phyloP scores from a whole-genome alignment of 1,140 invertebrate genomes.

The Panagrolaimus sp. region DNA sequence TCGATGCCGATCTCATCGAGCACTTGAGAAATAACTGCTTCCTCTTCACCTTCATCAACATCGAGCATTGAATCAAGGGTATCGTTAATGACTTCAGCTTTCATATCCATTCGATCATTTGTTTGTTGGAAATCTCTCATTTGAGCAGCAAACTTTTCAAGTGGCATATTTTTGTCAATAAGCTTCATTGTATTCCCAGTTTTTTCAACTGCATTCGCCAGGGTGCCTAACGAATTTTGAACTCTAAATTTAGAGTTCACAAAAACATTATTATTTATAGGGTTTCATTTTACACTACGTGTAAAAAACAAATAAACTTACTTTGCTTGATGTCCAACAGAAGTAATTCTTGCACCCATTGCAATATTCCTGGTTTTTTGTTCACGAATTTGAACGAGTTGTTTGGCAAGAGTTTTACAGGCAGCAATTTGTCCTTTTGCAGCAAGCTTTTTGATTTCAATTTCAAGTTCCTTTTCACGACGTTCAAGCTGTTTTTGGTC shows the following conservation, averaged over 20 bases:
- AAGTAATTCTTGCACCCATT: constrained; percentile 70
- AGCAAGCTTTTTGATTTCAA: constrained; percentile 81
- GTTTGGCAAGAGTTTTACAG: constrained; percentile 72
- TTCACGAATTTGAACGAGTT: constrained; percentile 77
- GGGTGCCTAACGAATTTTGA: constrained; percentile 73
- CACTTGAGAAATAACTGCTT: constrained; percentile 78
- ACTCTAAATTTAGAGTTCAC: too few relatives aligned
- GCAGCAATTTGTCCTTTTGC: constrained; percentile 79
- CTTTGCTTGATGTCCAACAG: constrained; percentile 75
- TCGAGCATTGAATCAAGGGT: constrained; percentile 80
- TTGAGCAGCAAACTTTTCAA: constrained; percentile 73
- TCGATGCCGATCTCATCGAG: constrained; percentile 93
- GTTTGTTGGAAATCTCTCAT: constrained; percentile 77
- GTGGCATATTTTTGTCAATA: constrained; percentile 81
- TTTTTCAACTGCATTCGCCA: constrained; percentile 77
- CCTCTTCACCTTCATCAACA: constrained; percentile 81
- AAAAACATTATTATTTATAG: constrained; percentile 60
- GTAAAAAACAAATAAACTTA: constrained; percentile 45
- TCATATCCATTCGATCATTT: constrained; percentile 82
- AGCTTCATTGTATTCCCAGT: constrained; percentile 73
- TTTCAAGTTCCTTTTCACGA: constrained; percentile 82
- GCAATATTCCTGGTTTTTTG: constrained; percentile 76
- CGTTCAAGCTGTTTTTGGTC: constrained; percentile 74
- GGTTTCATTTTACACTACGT: constrained; percentile 61
- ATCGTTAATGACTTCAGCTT: constrained; percentile 88